phyloP scores from a whole-genome alignment of 2,797 vertebrate genomes.

The Megalops cyprinoides region DNA sequence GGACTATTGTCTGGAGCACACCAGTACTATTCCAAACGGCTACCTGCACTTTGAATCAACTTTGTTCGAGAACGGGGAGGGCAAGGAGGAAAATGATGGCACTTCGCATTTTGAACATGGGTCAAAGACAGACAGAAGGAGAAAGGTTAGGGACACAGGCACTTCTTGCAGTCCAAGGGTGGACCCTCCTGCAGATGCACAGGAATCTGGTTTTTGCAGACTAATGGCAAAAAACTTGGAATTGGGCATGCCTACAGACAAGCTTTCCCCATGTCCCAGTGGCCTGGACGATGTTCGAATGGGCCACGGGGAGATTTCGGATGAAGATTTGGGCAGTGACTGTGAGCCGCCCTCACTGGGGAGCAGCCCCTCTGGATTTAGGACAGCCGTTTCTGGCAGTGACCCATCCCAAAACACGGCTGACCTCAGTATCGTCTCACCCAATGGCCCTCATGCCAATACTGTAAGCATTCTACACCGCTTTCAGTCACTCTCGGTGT shows the following conservation, averaged over 20 bases:
- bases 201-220: slow-evolving; percentile 25
- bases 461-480: slow-evolving; percentile 32
- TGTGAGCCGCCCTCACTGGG: slow-evolving; percentile 60
- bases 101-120: not conserved
- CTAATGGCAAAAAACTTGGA: slow-evolving; percentile 28
- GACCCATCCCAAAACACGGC: not conserved
- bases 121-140: not conserved
- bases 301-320: slow-evolving; percentile 62
- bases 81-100: slow-evolving; percentile 43
- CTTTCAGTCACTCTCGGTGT: not conserved
- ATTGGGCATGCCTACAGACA: slow-evolving; percentile 12
- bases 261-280: slow-evolving; percentile 12
- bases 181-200: not conserved
- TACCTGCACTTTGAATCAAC: slow-evolving; percentile 79
- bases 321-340: slow-evolving; percentile 69
- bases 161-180: slow-evolving; percentile 31
- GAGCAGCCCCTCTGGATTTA: slow-evolving; percentile 49
- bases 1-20: slow-evolving; percentile 74
- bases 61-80: slow-evolving; percentile 73
- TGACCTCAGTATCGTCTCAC: not conserved
- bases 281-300: slow-evolving; percentile 23
- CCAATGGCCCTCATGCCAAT: not conserved
- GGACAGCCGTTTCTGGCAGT: slow-evolving; percentile 63
- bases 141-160: slow-evolving; percentile 4
- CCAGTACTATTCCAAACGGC: slow-evolving; percentile 74